Evolutionary conservation across 1,140 invertebrate species (phyloP).

Genomic region (Orius laevigatus): DNA sequence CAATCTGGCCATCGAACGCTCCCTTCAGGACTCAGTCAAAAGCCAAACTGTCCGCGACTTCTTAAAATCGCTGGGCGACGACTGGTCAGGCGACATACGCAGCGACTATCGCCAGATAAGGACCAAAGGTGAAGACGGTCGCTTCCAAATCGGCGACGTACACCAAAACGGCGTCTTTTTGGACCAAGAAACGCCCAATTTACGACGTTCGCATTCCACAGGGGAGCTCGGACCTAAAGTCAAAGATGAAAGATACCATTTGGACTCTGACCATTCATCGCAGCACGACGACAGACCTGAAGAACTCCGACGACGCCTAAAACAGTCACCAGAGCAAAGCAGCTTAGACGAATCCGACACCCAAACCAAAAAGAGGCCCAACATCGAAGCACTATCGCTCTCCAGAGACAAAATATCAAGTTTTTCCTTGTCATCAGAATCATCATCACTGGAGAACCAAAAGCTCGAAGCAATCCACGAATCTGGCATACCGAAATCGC

Average conservation of each 20-base stretch:
- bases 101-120: background rate
- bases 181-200: conserved; percentile 25
- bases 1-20: conserved; percentile 32
- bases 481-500: conserved; percentile 39
- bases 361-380: too few relatives aligned
- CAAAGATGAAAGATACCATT: conserved; percentile 26
- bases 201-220: conserved; percentile 32
- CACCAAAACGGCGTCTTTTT: conserved; percentile 30
- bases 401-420: background rate
- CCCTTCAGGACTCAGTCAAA: conserved; percentile 28
- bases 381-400: conserved; percentile 1
- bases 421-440: too few relatives aligned
- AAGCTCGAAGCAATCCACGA: conserved; percentile 21
- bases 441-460: too few relatives aligned
- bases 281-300: conserved; percentile 33
- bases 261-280: conserved; percentile 33
- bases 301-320: conserved; percentile 22
- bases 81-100: background rate
- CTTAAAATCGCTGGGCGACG: conserved; percentile 32
- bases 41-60: conserved; percentile 35
- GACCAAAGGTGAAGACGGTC: conserved; percentile 28
- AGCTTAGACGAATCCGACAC: conserved; percentile 2
- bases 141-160: conserved; percentile 35
- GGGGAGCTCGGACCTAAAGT: conserved; percentile 26
- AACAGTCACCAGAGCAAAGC: conserved; percentile 6